Percentiles rank a stretch among this genome's conserved stretches.
Evolutionary conservation across 2,888 invertebrate species (phyloP).

Genomic region (Antheraea yamamai): DNA sequence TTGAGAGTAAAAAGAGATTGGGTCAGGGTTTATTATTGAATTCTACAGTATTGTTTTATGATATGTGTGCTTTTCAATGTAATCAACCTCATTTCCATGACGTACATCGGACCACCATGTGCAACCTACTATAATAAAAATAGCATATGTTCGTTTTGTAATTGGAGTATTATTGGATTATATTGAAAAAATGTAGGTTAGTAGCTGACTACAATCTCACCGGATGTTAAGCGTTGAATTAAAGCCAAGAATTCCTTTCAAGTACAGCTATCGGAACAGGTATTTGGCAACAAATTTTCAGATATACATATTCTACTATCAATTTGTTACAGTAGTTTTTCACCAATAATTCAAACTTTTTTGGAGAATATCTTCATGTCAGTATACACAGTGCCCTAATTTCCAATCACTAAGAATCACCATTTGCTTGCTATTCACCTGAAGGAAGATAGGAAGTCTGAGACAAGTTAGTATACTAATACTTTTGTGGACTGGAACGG

Average conservation of each 20-base stretch:
- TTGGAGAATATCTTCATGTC: background rate
- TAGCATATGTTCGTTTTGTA: background rate
- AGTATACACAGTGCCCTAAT: background rate
- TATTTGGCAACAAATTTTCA: background rate
- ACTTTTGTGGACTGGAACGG: too few species aligned
- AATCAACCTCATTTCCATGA: slow-evolving; percentile 10
- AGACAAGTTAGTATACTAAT: too few species aligned
- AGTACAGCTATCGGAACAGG: background rate
- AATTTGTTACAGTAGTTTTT: too few species aligned
- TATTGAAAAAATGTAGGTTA: background rate
- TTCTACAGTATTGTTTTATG: slow-evolving; percentile 4
- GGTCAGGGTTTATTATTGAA: slow-evolving; percentile 6
- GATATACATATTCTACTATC: background rate
- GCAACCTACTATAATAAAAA: slow-evolving; percentile 4
- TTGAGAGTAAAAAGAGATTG: background rate
- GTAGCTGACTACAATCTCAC: background rate
- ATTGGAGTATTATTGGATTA: background rate
- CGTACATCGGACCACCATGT: slow-evolving; percentile 9
- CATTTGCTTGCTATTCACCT: too few species aligned
- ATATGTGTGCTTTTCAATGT: slow-evolving; percentile 2
- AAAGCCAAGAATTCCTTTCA: background rate
- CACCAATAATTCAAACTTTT: background rate
- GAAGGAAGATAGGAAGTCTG: too few species aligned
- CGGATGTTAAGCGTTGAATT: background rate
- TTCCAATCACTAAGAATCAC: background rate